Percentiles rank a stretch among this genome's conserved stretches.
Evolutionary conservation across 2,113 vertebrate genomes (phyloP).

Genomic region (Aplodontia rufa): DNA sequence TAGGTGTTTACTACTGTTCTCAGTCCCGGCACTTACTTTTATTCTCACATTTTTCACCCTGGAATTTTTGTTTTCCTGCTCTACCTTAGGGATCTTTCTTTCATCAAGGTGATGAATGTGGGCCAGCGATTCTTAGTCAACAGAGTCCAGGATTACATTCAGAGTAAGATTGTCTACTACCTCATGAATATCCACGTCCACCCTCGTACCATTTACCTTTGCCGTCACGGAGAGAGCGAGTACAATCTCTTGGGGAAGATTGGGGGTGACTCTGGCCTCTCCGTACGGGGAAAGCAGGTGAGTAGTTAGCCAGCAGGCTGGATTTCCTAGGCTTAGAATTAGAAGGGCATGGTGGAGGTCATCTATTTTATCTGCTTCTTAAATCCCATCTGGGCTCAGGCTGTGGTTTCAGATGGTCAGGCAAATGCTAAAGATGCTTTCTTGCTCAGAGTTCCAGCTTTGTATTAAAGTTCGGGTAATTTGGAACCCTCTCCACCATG

Average conservation of each 20-base stretch:
- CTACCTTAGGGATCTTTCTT: constrained; percentile 91
- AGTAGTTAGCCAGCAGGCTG: not conserved
- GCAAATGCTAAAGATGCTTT: not conserved
- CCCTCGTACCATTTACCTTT: constrained; percentile 97
- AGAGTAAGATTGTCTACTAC: constrained; percentile 99
- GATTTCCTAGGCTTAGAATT: constrained; percentile 21
- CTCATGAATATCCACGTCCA: constrained; percentile 99
- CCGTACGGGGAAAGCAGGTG: constrained; percentile 91
- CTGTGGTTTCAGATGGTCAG: not conserved
- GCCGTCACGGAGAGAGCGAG: constrained; percentile 95
- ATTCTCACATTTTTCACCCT: not conserved
- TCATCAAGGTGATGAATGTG: constrained; percentile 98
- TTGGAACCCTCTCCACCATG: constrained; percentile 5
- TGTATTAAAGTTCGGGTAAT: not conserved
- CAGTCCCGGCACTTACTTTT: not conserved
- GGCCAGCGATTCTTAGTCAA: constrained; percentile 96
- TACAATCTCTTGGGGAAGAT: constrained; percentile 93
- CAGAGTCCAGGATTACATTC: constrained; percentile 97
- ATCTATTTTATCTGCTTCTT: constrained; percentile 4
- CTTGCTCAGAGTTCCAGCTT: not conserved
- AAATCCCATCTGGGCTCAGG: constrained; percentile 5
- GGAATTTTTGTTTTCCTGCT: constrained; percentile 22
- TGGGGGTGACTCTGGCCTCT: constrained; percentile 95
- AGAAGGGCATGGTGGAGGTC: not conserved
- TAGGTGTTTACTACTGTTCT: no score